phyloP scores from a whole-genome alignment of 92 coral and sea anemone species.

The Actinostola sp. region DNA sequence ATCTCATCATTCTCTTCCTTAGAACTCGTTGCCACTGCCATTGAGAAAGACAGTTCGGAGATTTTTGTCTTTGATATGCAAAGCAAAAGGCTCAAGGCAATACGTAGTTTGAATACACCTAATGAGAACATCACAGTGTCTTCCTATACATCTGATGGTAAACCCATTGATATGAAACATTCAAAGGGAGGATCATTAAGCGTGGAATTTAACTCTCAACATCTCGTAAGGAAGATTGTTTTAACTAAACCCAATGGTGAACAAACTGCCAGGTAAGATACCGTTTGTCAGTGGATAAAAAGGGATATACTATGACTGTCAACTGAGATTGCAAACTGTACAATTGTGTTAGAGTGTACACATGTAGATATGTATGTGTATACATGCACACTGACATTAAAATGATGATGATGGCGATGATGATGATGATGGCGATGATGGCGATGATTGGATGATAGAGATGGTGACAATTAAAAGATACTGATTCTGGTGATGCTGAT shows the following conservation, averaged over 20 bases:
- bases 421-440: too few species aligned
- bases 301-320: too few species aligned
- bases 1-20: background rate
- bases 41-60: conserved; percentile 10
- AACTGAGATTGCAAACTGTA: too few species aligned
- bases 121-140: conserved; percentile 44
- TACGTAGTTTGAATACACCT: conserved; percentile 20
- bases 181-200: conserved; percentile 52
- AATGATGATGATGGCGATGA: too few species aligned
- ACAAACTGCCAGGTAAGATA: conserved; percentile 2
- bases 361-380: too few species aligned
- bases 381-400: too few species aligned
- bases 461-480: too few species aligned
- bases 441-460: too few species aligned
- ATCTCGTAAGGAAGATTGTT: conserved; percentile 48
- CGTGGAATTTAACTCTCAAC: conserved; percentile 44
- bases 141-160: conserved; percentile 37
- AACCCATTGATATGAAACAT: conserved; percentile 36
- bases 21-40: conserved; percentile 11
- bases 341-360: too few species aligned
- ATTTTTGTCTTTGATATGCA: conserved; percentile 35
- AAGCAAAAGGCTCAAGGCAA: conserved; percentile 34
- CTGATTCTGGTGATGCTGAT: too few species aligned
- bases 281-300: too few species aligned
- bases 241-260: conserved; percentile 11